Evolutionary conservation across 2,888 invertebrate species (phyloP).

Genomic region (Agrilus mali): DNA sequence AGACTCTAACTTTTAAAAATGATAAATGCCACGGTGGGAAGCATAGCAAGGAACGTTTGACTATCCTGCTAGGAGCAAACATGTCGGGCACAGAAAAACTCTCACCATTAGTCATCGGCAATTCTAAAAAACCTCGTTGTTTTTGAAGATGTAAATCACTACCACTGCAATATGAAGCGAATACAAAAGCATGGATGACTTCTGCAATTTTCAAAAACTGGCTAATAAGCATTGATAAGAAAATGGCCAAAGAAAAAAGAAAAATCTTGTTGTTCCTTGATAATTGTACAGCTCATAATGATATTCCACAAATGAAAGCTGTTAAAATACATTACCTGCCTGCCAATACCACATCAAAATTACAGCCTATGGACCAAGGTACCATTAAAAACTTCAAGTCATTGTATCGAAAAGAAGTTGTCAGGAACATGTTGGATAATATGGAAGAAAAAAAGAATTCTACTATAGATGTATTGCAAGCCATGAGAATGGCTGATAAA

Average conservation of each 20-base stretch:
- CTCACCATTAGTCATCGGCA: conserved; percentile 22
- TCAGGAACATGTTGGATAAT: conserved; percentile 2
- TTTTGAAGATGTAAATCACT: no score
- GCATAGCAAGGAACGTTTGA: conserved; percentile 20
- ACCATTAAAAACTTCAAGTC: conserved; percentile 9
- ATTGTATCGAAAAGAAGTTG: conserved; percentile 1
- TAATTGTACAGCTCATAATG: conserved; percentile 7
- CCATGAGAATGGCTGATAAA: no score
- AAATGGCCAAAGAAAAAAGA: not conserved
- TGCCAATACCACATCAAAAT: conserved; percentile 8
- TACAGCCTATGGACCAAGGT: conserved; percentile 7
- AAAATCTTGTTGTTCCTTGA: not conserved
- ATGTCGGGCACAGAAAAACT: conserved; percentile 24
- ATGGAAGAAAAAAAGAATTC: conserved; percentile 1
- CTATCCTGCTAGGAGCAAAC: conserved; percentile 19
- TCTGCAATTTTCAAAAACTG: conserved; percentile 1
- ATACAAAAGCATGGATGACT: conserved; percentile 26
- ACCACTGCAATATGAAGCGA: no score
- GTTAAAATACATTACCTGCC: conserved; percentile 8
- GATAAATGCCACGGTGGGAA: conserved; percentile 25
- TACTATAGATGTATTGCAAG: not conserved
- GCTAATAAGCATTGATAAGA: conserved; percentile 24
- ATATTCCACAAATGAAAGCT: conserved; percentile 4
- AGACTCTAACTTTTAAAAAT: conserved; percentile 18
- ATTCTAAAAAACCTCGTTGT: conserved; percentile 22